Evolutionary conservation across 2,113 vertebrate species (phyloP), one percentile per base, ranked within the genome.

Genomic region (Furnarius figulus): DNA sequence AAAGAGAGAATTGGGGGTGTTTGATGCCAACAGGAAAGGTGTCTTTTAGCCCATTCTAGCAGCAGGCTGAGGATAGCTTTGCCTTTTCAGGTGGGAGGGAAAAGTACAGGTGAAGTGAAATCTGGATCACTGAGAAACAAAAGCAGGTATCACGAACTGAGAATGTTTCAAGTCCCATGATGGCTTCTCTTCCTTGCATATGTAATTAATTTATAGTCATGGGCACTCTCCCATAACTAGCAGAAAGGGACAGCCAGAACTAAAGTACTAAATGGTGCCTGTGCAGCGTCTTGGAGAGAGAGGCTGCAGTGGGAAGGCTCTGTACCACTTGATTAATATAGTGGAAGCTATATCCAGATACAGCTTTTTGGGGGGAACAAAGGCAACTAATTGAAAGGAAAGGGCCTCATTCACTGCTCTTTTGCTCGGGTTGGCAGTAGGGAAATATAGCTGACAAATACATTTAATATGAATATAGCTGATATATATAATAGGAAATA

Each of bases 371-470:
- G 1, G 22, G n/a, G 28, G 5, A 18, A 13, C 11, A 33, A 73
- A 71, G 42, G 49, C 70, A 39, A 19, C 42, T 83, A 70, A 90
- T 87, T 79, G 42, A 39, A 82, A n/a, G 35, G 25, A 72, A 79
- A 73, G 33, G 25, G 14, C 67, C 46, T 80, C 53, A 31, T 83
- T 95, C 62, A 31, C 59, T 73, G 50, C 40, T 46, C 6, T 56
- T 89, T 93, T 87, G 21, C 44, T 71, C 9, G 12, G 63, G 12
- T 40, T 17, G 12, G 70, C 55, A 91, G 50, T 46, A 80, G 47
- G 66, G 75, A 85, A 84, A 80, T 74, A 40, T 2, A 82, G 73
- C 61, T 96, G 87, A 72, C 44, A n/a, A n/a, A n/a, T n/a, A n/a
- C n/a, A n/a, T n/a, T n/a, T n/a, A 71, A n/a, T n/a, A n/a, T n/a